These are phyloP conservation scores for Archocentrus centrarchus DNA, from an alignment of 2,113 vertebrate genomes.

Conservation along the genomic window DNA sequence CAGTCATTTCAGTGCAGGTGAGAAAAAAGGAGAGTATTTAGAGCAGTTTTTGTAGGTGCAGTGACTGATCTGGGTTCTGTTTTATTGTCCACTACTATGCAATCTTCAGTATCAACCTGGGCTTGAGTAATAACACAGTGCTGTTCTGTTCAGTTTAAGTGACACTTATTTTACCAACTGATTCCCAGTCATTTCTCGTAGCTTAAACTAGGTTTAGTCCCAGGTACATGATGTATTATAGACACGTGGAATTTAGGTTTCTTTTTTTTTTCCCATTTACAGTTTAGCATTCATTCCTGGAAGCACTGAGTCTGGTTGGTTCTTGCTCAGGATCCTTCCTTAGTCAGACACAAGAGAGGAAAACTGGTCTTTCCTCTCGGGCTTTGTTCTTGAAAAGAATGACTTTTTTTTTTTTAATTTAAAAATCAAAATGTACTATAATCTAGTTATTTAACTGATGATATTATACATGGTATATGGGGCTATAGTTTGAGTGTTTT, in stretches of 20 bases:
- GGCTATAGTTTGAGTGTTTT: slow-evolving; percentile 33
- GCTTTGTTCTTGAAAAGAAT: slow-evolving; percentile 32
- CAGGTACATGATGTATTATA: background rate
- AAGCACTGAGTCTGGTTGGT: slow-evolving; percentile 3
- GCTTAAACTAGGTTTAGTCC: background rate
- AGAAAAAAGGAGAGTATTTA: background rate
- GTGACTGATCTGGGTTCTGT: slow-evolving; percentile 26
- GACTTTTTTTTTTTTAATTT: too few relatives aligned
- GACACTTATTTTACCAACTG: slow-evolving; percentile 9
- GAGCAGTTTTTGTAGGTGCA: background rate
- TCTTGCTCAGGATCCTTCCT: background rate
- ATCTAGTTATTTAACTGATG: slow-evolving; percentile 50
- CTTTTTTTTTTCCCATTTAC: background rate
- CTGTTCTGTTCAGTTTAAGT: background rate
- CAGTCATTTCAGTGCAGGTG: slow-evolving; percentile 16
- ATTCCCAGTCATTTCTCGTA: background rate
- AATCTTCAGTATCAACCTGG: slow-evolving; percentile 23
- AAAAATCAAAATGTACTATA: slow-evolving; percentile 32
- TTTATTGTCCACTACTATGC: slow-evolving; percentile 34
- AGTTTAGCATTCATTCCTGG: slow-evolving; percentile 6
- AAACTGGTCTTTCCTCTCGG: slow-evolving; percentile 3
- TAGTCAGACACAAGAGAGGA: slow-evolving; percentile 12
- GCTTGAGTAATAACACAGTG: background rate
- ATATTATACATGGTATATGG: slow-evolving; percentile 13
- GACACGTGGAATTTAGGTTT: slow-evolving; percentile 9